Evolutionary conservation across 2,888 invertebrate genomes (phyloP), one percentile per base, ranked within the genome.

Genomic region (Baronia brevicornis): DNA sequence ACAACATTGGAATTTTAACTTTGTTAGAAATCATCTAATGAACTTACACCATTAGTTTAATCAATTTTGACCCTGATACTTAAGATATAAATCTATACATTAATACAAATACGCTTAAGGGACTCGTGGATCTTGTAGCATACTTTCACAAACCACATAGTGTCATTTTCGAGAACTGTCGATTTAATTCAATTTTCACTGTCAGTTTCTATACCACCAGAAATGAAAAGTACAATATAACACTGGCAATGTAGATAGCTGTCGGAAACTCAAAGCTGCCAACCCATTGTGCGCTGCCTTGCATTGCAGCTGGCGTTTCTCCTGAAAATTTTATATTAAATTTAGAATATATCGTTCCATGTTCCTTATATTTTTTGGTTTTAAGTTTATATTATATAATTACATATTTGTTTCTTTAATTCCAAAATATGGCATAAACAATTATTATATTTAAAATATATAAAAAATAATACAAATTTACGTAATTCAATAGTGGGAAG

Each of bases 291-390:
- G 78, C 85, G 27, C 91, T 90, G 53, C 92, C 91, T 78, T 93
- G 92, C 93, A 93, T 93, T 24, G 93, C 93, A 35, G 93, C 93
- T 54, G 93, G 93, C 67, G 92, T 92, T 84, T 93, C 93, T 57
- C 93, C 93, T 93, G 88, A 2, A 60, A 56, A 42, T 28, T 33
- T 31, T 30, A 39, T 22, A 30, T n/a, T 3, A 24, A 10, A 26
- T n/a, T 14, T n/a, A n/a, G n/a, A n/a, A n/a, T n/a, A n/a, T n/a
- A n/a, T n/a, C n/a, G n/a, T n/a, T n/a, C n/a, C n/a, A n/a, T n/a
- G n/a, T n/a, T n/a, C n/a, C 3, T 26, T 26, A 13, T 12, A 10
- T 6, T 5, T 26, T 2, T 10, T 17, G 19, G 4, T 17, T 26
- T 19, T 14, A 9, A 20, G 25, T n/a, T 17, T 17, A 17, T 6